Conservation (phyloP, 2,113 vertebrate species). For the Tenrec ecaudatus region DNA sequence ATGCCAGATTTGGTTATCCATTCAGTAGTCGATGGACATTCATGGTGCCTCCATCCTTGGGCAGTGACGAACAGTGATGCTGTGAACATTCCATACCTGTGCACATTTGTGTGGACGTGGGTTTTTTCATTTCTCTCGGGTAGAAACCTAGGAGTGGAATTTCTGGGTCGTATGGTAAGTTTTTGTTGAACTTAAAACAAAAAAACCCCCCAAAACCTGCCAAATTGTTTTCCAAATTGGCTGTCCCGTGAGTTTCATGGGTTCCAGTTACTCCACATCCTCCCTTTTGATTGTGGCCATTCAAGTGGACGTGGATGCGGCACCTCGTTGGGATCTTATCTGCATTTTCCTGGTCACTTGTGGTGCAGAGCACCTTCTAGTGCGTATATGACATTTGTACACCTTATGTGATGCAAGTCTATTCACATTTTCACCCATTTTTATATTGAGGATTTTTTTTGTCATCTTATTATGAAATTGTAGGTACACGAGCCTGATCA, state of each 20-base stretch:
- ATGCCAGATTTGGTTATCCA: not conserved
- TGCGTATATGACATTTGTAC: not conserved
- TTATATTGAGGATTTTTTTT: constrained; percentile 3
- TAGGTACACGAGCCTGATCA: not conserved
- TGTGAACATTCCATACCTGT: not conserved
- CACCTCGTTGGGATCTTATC: not conserved
- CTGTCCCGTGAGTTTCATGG: not conserved
- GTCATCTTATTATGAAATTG: not conserved
- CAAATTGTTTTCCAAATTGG: not conserved
- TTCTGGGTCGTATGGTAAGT: constrained; percentile 47
- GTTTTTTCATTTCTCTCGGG: constrained; percentile 27
- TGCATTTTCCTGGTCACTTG: not conserved
- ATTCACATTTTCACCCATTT: not conserved
- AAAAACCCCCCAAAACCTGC: not conserved
- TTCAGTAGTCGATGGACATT: not conserved
- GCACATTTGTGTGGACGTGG: constrained; percentile 28
- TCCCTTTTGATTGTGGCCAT: not conserved
- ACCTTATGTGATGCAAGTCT: not conserved
- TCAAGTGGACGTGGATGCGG: not conserved
- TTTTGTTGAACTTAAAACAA: constrained; percentile 21
- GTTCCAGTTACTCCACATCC: not conserved
- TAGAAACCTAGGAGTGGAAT: constrained; percentile 28
- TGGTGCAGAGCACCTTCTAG: not conserved
- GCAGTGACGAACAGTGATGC: not conserved
- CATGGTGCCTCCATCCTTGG: not conserved